Conservation (phyloP, 2,888 invertebrate genomes). For the Bombylius discolor region DNA sequence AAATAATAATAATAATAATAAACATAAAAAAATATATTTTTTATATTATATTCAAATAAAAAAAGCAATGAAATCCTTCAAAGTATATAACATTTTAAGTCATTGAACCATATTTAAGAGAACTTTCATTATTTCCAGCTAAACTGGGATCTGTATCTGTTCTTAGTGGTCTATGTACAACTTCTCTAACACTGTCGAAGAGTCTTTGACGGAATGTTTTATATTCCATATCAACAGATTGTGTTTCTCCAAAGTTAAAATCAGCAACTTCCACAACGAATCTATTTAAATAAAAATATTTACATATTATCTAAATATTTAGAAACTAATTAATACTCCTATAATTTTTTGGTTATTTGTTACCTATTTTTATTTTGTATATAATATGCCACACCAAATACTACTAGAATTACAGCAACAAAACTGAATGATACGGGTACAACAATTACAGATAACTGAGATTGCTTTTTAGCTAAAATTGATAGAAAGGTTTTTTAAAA, state of each 20-base stretch:
- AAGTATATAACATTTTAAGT: conserved; percentile 13
- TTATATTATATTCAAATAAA: too few relatives aligned
- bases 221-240: conserved; percentile 67
- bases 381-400: conserved; percentile 80
- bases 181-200: conserved; percentile 58
- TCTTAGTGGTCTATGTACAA: conserved; percentile 34
- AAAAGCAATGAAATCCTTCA: neutral
- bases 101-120: conserved; percentile 20
- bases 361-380: conserved; percentile 67
- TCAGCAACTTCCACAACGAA: conserved; percentile 79
- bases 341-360: neutral
- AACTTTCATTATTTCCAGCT: conserved; percentile 19
- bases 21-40: too few relatives aligned
- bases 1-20: too few relatives aligned
- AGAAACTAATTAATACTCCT: too few relatives aligned
- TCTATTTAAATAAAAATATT: conserved; percentile 31
- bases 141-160: conserved; percentile 15
- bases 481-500: neutral
- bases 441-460: conserved; percentile 77
- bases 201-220: conserved; percentile 75
- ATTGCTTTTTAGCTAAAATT: conserved; percentile 56
- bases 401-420: conserved; percentile 66
- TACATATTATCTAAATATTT: neutral
- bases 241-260: conserved; percentile 71
- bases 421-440: conserved; percentile 74